A percentile compares a stretch with the other conserved stretches of the same genome.
Conservation (phyloP, 2,888 invertebrate genomes). For the Rhogogaster chlorosoma region DNA sequence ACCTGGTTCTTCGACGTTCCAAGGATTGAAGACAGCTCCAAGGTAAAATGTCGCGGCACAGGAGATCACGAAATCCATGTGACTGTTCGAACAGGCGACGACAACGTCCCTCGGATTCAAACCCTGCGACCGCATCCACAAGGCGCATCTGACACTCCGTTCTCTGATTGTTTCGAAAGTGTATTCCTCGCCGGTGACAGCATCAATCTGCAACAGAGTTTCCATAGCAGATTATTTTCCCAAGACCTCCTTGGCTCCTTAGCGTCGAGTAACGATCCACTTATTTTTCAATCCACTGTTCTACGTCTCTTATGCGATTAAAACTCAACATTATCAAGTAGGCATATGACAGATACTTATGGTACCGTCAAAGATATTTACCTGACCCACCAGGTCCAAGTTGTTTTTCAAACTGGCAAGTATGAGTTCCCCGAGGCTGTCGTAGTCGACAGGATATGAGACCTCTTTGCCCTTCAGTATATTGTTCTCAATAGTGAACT, state of each 20-base stretch:
- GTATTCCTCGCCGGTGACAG: conserved; percentile 59
- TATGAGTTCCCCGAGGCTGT: neutral
- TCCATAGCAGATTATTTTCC: neutral
- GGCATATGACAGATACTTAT: neutral
- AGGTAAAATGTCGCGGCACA: conserved; percentile 58
- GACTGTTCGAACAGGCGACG: conserved; percentile 65
- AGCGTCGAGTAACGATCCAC: too few species aligned
- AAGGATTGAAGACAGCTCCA: conserved; percentile 68
- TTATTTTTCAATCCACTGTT: too few species aligned
- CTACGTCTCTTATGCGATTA: too few species aligned
- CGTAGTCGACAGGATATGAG: neutral
- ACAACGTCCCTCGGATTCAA: conserved; percentile 65
- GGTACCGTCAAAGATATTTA: neutral
- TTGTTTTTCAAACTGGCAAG: neutral
- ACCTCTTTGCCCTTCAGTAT: neutral
- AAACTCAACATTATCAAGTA: neutral
- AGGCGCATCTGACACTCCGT: conserved; percentile 66
- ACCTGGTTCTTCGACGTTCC: conserved; percentile 55
- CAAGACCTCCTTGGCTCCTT: neutral
- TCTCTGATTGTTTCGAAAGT: conserved; percentile 64
- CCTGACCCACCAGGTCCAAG: neutral
- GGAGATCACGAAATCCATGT: conserved; percentile 63
- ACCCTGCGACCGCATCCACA: conserved; percentile 69
- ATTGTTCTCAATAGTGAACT: neutral
- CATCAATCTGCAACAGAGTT: conserved; percentile 63